Evolutionary conservation across 2,888 invertebrate genomes (phyloP).

Genomic region (Ptychoptera albimana): DNA sequence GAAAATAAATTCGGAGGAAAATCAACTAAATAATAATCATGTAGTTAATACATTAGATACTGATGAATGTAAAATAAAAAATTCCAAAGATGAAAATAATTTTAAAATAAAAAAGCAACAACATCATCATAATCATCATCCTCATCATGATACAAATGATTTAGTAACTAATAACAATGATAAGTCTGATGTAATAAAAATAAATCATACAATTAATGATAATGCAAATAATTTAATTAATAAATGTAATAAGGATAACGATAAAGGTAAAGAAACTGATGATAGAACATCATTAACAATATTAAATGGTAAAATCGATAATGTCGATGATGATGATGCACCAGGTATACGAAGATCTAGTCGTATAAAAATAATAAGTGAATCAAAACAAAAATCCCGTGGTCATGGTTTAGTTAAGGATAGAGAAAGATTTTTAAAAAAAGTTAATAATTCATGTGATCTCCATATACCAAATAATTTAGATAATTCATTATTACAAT

Average conservation of each 20-base stretch:
- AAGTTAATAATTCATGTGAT: conserved; percentile 26
- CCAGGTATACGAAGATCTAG: conserved; percentile 43
- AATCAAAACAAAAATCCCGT: conserved; percentile 46
- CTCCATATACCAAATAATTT: conserved; percentile 7
- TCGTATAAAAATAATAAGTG: conserved; percentile 59
- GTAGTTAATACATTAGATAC: too few relatives aligned
- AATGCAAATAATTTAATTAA: too few relatives aligned
- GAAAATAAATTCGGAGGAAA: background rate
- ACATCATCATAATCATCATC: background rate
- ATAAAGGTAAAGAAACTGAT: background rate
- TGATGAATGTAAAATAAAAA: too few relatives aligned
- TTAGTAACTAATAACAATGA: too few relatives aligned
- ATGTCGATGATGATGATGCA: background rate
- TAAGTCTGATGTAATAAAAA: too few relatives aligned
- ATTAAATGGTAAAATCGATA: background rate
- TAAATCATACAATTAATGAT: too few relatives aligned
- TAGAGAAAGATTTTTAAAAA: conserved; percentile 29
- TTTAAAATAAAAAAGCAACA: background rate
- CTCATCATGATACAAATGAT: background rate
- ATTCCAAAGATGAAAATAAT: too few relatives aligned
- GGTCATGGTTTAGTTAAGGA: conserved; percentile 49
- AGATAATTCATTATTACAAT: too few relatives aligned
- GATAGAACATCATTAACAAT: background rate
- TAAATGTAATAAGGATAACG: background rate
- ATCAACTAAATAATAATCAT: background rate